Base-by-base conservation (phyloP, 2,113 vertebrate genomes). In the Sterrhoptilus dennistouni region DNA sequence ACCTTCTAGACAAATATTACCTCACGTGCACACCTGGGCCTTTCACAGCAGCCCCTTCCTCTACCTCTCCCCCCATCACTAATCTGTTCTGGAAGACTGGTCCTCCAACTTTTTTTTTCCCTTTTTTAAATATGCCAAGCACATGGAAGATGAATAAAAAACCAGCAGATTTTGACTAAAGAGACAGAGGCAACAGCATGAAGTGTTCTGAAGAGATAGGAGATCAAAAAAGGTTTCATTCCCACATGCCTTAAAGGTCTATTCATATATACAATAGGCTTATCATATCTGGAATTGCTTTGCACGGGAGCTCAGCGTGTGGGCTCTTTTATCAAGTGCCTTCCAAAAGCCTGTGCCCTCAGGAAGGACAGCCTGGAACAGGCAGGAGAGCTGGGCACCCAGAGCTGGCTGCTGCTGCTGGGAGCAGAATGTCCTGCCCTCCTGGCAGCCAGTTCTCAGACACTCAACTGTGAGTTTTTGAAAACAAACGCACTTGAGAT, bases 121-220 rank as follows among this genome's bases (percentile, higher is more conserved):
- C 20, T 15, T 45, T 68, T 71, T 82, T 29, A 36, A 86, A 64
- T 76, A 79, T 14, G 9, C 45, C 49, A 59, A 7, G 23, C 53
- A 88, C 3, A 0, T 52, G 45, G 28, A 54, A 92, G 45, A 33
- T 65, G 60, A 83, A 88, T 53, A 22, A 64, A 83, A 93, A 75
- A 44, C 0, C 1, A 54, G 9, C 44, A 81, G 63, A 83, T 83
- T 85, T 68, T 57, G 33, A 92, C 45, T 38, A 56, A 94, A 79
- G 81, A 93, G 61, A 76, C n/a, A 82, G 65, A 93, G 59, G 66
- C n/a, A 93, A 77, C 0, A 2, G 45, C 63, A 65, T 31, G n/a
- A 96, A 90, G 52, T 69, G 61, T 85, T 96, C 87, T 63, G 87
- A 82, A 91, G 91, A 91, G 84, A 90, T 38, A 91, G 78, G 65